Base-by-base conservation (phyloP, 2,888 invertebrate species). In the Macropis europaea region DNA sequence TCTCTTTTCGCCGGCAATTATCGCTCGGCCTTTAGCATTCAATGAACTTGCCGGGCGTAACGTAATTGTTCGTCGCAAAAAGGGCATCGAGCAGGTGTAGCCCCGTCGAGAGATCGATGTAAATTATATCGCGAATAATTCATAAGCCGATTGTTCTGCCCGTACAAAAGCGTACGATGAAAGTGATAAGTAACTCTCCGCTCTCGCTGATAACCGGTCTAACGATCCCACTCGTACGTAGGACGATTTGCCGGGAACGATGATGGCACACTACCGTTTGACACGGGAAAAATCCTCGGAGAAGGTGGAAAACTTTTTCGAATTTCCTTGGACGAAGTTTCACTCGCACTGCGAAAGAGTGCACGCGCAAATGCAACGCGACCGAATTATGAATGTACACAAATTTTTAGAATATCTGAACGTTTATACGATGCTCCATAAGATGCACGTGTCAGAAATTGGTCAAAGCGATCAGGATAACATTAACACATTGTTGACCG, bases 71-170 rank as follows among this genome's bases (percentile, higher is more conserved):
- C 32, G 15, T 6, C 3, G 26, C 17, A 30, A 47, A 43, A 60
- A 72, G 53, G 59, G 45, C 43, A 63, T 52, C 59, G 52, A 13
- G 38, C 71, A 67, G 56, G 56, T 69, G 56, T 28, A 42, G 36
- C 28, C 52, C 26, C 48, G 57, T 48, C 28, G 24, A 26, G 15
- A 52, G 45, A 73, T 60, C 72, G 60, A 40, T 42, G 56, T 60
- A 73, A n/a, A 75, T 75, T 75, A 68, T 68, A 50, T 56, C 40
- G 42, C 34, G 73, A 75, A 68, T 73, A 64, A 75, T 73, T 75
- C 75, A 73, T 64, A 57, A 73, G 66, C 43, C 73, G 64, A 68
- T 68, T 68, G 73, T 73, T 63, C 52, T 6, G n/a, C 17, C 38
- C 17, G 28, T 34, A 50, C 11, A 17, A 50, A 53, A 63, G 60